Percentiles rank a stretch among this genome's conserved stretches.
phyloP scores from a whole-genome alignment of 1,140 invertebrate species.

The Parasteatoda tepidariorum region DNA sequence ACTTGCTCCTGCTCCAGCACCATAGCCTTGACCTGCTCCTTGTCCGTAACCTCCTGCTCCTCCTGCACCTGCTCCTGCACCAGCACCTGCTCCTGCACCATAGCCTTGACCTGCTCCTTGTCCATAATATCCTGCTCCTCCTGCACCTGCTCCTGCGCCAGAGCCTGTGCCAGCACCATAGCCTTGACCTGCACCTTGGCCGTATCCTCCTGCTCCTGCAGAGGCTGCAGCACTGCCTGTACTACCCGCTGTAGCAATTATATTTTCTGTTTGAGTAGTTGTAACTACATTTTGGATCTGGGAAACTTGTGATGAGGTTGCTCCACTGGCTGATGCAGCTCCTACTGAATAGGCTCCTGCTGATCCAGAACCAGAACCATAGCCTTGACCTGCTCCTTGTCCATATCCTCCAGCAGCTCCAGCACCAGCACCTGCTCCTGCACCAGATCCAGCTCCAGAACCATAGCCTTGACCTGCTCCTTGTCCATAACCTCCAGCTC shows the following conservation, averaged over 20 bases:
- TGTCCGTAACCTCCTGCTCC: not conserved
- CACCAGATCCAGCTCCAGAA: not conserved
- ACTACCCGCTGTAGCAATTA: not conserved
- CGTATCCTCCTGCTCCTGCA: not conserved
- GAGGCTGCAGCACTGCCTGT: not conserved
- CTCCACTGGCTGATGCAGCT: too few relatives aligned
- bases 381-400: too few relatives aligned
- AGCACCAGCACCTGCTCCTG: too few relatives aligned
- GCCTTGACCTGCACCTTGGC: not conserved
- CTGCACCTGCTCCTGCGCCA: not conserved
- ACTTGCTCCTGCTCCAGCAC: too few relatives aligned
- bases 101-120: not conserved
- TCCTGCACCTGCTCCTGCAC: not conserved
- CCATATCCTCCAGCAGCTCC: too few relatives aligned
- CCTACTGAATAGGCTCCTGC: not conserved
- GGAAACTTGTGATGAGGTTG: too few relatives aligned
- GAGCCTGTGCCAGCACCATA: not conserved
- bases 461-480: not conserved
- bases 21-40: not conserved
- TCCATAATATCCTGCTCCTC: not conserved
- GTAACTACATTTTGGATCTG: too few relatives aligned
- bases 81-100: not conserved
- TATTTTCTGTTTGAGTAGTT: too few relatives aligned
- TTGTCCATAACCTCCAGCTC: not conserved
- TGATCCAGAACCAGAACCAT: not conserved